Conservation (phyloP, 2,797 vertebrate genomes). For the Rhinoraja longicauda region DNA sequence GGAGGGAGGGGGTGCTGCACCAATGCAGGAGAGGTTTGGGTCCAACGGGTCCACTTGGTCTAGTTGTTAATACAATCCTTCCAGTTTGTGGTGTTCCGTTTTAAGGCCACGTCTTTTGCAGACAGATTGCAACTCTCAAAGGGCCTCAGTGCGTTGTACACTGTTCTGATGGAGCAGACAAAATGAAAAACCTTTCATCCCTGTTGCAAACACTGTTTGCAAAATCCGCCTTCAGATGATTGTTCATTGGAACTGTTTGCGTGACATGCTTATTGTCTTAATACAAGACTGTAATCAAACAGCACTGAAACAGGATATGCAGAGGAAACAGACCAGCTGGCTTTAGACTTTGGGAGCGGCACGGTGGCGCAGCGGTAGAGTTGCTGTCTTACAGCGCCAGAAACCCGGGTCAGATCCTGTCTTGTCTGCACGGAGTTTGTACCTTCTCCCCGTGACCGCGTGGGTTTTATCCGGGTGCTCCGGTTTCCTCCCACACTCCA, state of each 20-base stretch:
- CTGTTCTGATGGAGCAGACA: neutral
- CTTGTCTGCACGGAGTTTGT: too few species aligned
- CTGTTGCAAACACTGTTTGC: neutral
- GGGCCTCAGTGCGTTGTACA: neutral
- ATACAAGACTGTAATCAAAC: neutral
- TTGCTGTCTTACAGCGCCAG: too few species aligned
- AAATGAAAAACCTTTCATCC: neutral
- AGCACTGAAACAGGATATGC: neutral
- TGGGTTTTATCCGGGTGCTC: too few species aligned
- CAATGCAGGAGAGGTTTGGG: too few species aligned
- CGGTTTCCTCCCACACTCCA: too few species aligned
- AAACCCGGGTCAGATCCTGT: too few species aligned
- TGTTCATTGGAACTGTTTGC: neutral
- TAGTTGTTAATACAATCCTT: neutral
- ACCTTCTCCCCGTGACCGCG: too few species aligned
- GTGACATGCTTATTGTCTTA: neutral
- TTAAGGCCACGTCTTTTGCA: neutral
- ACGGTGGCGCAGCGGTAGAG: too few species aligned
- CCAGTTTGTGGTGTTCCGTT: neutral
- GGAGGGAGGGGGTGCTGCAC: too few species aligned
- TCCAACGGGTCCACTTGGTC: too few species aligned
- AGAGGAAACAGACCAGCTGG: neutral
- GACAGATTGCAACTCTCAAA: neutral
- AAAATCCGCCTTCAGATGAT: neutral
- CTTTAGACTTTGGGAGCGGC: neutral